Evolutionary conservation across 2,113 vertebrate species (phyloP).

Genomic region (Fulmarus glacialis): DNA sequence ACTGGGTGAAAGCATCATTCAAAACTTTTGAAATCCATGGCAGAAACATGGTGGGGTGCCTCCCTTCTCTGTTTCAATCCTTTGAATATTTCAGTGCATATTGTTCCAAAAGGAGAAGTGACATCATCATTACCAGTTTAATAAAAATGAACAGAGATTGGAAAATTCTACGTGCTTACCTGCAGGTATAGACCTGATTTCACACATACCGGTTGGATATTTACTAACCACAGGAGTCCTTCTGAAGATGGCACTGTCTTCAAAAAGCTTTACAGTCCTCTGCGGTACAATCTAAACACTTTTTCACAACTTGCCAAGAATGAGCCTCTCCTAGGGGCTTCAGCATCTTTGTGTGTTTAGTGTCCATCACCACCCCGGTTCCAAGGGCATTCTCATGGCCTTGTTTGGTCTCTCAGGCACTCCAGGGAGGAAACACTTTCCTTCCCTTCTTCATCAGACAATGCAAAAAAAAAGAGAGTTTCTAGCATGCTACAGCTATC

Average conservation of each 20-base stretch:
- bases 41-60: background rate
- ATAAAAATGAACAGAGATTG: background rate
- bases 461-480: background rate
- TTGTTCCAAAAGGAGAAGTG: background rate
- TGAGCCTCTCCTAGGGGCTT: background rate
- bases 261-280: background rate
- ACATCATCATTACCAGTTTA: background rate
- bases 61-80: background rate
- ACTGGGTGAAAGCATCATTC: background rate
- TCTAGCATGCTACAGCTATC: background rate
- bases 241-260: background rate
- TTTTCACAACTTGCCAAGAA: background rate
- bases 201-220: background rate
- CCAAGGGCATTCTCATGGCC: background rate
- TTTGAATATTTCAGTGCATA: background rate
- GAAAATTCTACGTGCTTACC: background rate
- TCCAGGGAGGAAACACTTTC: background rate
- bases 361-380: background rate
- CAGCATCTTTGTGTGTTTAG: background rate
- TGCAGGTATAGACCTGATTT: slow-evolving; percentile 15
- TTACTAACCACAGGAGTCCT: background rate
- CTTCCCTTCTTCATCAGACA: background rate
- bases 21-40: background rate
- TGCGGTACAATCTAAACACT: background rate
- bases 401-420: background rate